Percentiles rank a stretch among this genome's conserved stretches.
Conservation (phyloP, 1,140 invertebrate species). For the Danaus plexippus region DNA sequence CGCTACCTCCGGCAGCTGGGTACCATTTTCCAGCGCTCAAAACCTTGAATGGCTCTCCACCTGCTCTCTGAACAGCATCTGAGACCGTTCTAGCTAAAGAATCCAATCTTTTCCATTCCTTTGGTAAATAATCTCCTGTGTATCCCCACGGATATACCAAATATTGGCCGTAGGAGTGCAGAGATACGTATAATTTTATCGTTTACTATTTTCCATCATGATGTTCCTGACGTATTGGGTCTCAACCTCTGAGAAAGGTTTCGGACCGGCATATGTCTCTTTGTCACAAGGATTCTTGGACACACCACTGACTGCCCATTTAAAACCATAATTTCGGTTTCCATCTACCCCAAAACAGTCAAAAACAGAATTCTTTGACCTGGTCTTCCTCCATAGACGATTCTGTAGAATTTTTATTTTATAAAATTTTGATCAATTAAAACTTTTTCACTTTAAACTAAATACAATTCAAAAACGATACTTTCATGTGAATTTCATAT, state of each 20-base stretch:
- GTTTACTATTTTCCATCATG: conserved; percentile 66
- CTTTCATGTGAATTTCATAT: too few relatives aligned
- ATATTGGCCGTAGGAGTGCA: conserved; percentile 79
- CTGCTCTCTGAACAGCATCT: conserved; percentile 52
- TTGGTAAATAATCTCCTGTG: conserved; percentile 50
- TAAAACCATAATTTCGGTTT: conserved; percentile 78
- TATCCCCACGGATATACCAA: conserved; percentile 77
- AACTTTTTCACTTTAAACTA: too few relatives aligned
- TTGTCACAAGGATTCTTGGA: conserved; percentile 77
- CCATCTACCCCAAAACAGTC: conserved; percentile 76
- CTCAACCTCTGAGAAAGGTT: conserved; percentile 84
- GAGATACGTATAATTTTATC: conserved; percentile 77
- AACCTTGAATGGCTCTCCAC: conserved; percentile 64
- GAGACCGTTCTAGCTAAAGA: conserved; percentile 45
- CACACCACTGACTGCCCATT: conserved; percentile 77
- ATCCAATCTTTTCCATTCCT: conserved; percentile 48
- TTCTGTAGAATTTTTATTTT: conserved; percentile 42
- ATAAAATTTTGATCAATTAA: too few relatives aligned
- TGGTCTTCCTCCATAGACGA: conserved; percentile 76
- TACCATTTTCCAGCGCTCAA: conserved; percentile 73
- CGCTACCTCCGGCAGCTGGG: conserved; percentile 77
- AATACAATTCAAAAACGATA: too few relatives aligned
- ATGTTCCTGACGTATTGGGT: conserved; percentile 75
- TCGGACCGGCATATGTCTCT: conserved; percentile 79
- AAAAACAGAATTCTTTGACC: conserved; percentile 39